Evolutionary conservation across 2,113 vertebrate genomes (phyloP).

Genomic region (Oreochromis tanganicae): DNA sequence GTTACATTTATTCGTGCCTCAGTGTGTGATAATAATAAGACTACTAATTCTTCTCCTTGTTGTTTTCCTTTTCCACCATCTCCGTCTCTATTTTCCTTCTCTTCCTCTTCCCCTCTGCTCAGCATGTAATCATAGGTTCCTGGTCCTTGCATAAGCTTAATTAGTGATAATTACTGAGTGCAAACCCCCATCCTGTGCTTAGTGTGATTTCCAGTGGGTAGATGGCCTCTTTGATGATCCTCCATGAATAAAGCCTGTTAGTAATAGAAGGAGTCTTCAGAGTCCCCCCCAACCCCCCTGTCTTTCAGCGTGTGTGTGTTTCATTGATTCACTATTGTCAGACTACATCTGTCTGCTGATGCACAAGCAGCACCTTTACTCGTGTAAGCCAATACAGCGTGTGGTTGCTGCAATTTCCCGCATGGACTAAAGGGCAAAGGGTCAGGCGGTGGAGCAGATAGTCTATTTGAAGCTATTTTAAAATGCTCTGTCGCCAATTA

Average conservation of each 20-base stretch:
- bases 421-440: background rate
- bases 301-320: background rate
- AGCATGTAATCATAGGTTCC: slow-evolving; percentile 49
- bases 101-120: background rate
- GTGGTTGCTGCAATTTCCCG: background rate
- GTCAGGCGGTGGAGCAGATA: background rate
- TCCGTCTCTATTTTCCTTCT: background rate
- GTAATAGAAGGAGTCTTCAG: background rate
- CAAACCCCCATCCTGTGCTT: slow-evolving; percentile 43
- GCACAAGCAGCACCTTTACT: background rate
- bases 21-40: background rate
- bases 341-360: background rate
- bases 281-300: background rate
- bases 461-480: background rate
- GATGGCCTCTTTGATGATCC: slow-evolving; percentile 46
- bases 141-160: slow-evolving; percentile 50
- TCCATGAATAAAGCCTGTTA: slow-evolving; percentile 15
- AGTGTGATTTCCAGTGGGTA: slow-evolving; percentile 41
- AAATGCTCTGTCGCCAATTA: background rate
- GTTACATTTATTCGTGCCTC: background rate
- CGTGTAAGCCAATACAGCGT: background rate
- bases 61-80: background rate
- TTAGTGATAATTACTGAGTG: slow-evolving; percentile 62
- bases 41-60: background rate
- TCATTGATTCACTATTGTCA: background rate